Conservation (phyloP, 2,888 invertebrate species). For the Drosophila borborema region DNA sequence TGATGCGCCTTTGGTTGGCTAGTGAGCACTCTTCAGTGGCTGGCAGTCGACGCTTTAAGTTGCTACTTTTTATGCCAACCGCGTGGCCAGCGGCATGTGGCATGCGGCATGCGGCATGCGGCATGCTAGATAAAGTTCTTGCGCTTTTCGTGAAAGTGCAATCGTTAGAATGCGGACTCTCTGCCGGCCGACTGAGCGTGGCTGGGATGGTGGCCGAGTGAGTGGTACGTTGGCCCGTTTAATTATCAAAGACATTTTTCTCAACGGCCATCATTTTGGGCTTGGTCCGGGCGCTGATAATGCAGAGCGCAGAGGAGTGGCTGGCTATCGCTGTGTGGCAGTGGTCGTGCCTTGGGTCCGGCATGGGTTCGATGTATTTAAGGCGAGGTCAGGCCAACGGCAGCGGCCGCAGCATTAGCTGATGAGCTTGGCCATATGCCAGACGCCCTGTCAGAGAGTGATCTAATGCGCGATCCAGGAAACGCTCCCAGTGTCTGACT, state of each 20-base stretch:
- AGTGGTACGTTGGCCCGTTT: slow-evolving; percentile 61
- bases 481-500: slow-evolving; percentile 52
- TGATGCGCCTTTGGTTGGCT: slow-evolving; percentile 53
- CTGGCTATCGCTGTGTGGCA: background rate
- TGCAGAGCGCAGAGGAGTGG: slow-evolving; percentile 58
- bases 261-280: slow-evolving; percentile 59
- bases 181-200: background rate
- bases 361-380: slow-evolving; percentile 48
- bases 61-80: slow-evolving; percentile 67
- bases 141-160: slow-evolving; percentile 77
- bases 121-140: slow-evolving; percentile 78
- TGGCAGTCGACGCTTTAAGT: slow-evolving; percentile 32
- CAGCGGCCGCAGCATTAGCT: slow-evolving; percentile 30
- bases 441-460: slow-evolving; percentile 53
- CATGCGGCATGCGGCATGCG: slow-evolving; percentile 30
- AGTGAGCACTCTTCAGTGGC: slow-evolving; percentile 30
- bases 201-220: slow-evolving; percentile 2
- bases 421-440: slow-evolving; percentile 13
- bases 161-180: slow-evolving; percentile 73
- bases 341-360: slow-evolving; percentile 29
- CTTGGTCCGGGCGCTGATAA: slow-evolving; percentile 57
- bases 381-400: slow-evolving; percentile 69
- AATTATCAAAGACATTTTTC: slow-evolving; percentile 79
- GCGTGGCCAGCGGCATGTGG: slow-evolving; percentile 52
- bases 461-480: slow-evolving; percentile 79